Conservation (phyloP, 1,140 invertebrate species). For the Atta colombica region DNA sequence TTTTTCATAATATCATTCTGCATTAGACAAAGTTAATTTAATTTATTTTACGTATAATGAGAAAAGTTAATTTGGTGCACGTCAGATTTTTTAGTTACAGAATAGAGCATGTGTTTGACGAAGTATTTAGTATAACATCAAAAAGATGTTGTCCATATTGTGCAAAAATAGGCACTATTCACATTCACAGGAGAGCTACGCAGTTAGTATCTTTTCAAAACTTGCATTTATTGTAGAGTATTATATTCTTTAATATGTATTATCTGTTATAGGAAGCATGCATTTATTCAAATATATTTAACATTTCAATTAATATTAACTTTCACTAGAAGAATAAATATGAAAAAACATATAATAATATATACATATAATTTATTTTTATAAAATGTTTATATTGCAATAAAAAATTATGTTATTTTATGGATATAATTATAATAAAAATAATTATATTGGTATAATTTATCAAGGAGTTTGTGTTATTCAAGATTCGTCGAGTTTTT, state of each 20-base stretch:
- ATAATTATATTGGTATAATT: neutral
- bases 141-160: conserved; percentile 31
- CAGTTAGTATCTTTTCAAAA: conserved; percentile 31
- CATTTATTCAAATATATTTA: neutral
- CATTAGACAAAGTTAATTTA: neutral
- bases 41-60: neutral
- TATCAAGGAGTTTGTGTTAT: neutral
- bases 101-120: conserved; percentile 51
- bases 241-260: neutral
- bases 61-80: neutral
- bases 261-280: neutral
- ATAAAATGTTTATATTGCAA: neutral
- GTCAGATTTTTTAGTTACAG: conserved; percentile 30
- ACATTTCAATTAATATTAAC: neutral
- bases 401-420: neutral
- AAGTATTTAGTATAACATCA: neutral
- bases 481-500: conserved; percentile 41
- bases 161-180: conserved; percentile 20
- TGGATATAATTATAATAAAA: neutral
- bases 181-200: conserved; percentile 26
- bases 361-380: neutral
- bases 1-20: neutral
- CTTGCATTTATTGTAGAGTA: neutral
- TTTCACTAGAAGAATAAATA: neutral
- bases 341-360: too few species aligned